Percentiles rank a stretch among this genome's conserved stretches.
Conservation (phyloP, 2,797 vertebrate genomes). For the Sylvia borin region DNA sequence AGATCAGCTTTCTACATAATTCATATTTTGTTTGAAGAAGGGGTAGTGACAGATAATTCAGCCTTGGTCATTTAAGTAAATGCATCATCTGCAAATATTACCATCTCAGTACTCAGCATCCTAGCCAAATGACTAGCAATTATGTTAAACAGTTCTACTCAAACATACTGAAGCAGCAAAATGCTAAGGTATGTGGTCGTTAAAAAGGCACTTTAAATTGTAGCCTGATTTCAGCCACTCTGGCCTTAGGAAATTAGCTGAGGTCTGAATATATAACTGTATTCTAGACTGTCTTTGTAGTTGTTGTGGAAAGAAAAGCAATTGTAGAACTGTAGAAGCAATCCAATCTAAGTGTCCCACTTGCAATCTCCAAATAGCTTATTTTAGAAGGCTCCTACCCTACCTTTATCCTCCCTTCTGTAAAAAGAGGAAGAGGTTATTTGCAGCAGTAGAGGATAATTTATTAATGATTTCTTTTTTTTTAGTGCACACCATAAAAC, state of each 20-base stretch:
- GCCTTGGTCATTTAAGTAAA: slow-evolving; percentile 32
- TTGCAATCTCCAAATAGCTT: background rate
- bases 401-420: background rate
- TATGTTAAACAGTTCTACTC: slow-evolving; percentile 13
- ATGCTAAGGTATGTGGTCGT: background rate
- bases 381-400: background rate
- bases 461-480: background rate
- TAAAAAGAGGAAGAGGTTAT: background rate
- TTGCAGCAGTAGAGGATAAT: background rate
- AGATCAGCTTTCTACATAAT: background rate
- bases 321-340: background rate
- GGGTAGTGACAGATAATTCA: slow-evolving; percentile 29
- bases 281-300: background rate
- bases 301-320: background rate
- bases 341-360: background rate
- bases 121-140: background rate
- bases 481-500: background rate
- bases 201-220: slow-evolving; percentile 36
- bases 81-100: slow-evolving; percentile 46
- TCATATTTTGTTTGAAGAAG: slow-evolving; percentile 18
- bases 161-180: background rate
- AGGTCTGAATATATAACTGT: background rate
- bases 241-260: background rate
- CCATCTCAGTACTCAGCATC: background rate
- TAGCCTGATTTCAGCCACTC: background rate